Percentiles rank a stretch among this genome's conserved stretches.
These are phyloP conservation scores for Yponomeuta plumbellus DNA, from an alignment of 2,888 invertebrate genomes.

Conservation along the genomic window DNA sequence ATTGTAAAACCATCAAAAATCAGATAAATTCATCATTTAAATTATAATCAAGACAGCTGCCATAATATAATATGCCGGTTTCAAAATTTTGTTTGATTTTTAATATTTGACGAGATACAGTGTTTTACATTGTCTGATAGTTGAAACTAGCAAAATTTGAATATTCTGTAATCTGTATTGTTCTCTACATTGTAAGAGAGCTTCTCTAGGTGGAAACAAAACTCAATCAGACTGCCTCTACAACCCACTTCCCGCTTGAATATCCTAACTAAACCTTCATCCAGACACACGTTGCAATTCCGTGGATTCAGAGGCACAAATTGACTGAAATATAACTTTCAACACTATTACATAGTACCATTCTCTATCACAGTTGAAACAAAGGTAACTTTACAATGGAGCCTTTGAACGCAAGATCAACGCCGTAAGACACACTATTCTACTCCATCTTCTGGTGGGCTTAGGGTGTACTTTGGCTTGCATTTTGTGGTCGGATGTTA, in stretches of 20 bases:
- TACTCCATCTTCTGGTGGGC: neutral
- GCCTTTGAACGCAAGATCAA: neutral
- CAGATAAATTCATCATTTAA: too few relatives aligned
- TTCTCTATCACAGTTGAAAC: neutral
- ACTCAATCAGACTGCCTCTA: neutral
- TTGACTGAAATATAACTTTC: neutral
- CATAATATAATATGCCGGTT: too few relatives aligned
- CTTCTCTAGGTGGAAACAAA: neutral
- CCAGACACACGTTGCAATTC: neutral
- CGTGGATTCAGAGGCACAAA: neutral
- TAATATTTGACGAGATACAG: too few relatives aligned
- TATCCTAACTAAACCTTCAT: neutral
- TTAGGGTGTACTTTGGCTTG: neutral
- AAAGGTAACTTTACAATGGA: neutral
- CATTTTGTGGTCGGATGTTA: neutral
- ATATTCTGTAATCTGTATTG: too few relatives aligned
- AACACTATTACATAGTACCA: neutral
- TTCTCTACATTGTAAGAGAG: too few relatives aligned
- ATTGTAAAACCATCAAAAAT: too few relatives aligned
- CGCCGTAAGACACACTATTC: neutral
- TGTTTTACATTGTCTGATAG: too few relatives aligned
- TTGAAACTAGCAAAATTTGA: neutral
- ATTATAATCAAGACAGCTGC: too few relatives aligned
- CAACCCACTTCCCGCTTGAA: neutral
- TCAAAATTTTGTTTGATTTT: too few relatives aligned